A percentile compares a stretch with the other conserved stretches of the same genome.
phyloP scores from a whole-genome alignment of 2,888 invertebrate genomes.

The Tachina grossa region DNA sequence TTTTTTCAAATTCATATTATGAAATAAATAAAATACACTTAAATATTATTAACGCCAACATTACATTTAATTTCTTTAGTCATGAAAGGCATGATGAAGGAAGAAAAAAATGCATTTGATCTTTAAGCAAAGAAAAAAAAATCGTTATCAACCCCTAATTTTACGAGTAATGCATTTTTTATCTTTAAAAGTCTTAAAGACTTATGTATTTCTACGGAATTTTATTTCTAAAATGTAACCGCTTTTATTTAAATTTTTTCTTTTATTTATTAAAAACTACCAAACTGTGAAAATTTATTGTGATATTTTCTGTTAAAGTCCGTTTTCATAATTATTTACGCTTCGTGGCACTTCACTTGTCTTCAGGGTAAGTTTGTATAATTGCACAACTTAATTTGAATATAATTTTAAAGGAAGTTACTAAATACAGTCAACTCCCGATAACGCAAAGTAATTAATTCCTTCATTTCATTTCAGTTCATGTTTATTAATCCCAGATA shows the following conservation, averaged over 20 bases:
- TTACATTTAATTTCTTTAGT: conserved; percentile 15
- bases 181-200: neutral
- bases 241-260: neutral
- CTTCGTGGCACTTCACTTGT: conserved; percentile 43
- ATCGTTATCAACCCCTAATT: conserved; percentile 34
- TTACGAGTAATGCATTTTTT: neutral
- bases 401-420: neutral
- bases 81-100: neutral
- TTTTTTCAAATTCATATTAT: conserved; percentile 7
- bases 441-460: neutral
- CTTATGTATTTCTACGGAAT: neutral
- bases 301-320: neutral
- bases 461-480: too few species aligned
- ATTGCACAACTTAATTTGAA: neutral
- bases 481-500: too few species aligned
- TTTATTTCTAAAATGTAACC: neutral
- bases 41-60: neutral
- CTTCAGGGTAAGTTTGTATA: conserved; percentile 11
- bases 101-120: conserved; percentile 30
- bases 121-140: conserved; percentile 4
- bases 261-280: conserved; percentile 16
- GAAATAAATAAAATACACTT: neutral
- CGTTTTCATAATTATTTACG: conserved; percentile 43
- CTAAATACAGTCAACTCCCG: neutral
- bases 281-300: conserved; percentile 28